Conservation (phyloP, 2,113 vertebrate genomes). For the Sturnira hondurensis region DNA sequence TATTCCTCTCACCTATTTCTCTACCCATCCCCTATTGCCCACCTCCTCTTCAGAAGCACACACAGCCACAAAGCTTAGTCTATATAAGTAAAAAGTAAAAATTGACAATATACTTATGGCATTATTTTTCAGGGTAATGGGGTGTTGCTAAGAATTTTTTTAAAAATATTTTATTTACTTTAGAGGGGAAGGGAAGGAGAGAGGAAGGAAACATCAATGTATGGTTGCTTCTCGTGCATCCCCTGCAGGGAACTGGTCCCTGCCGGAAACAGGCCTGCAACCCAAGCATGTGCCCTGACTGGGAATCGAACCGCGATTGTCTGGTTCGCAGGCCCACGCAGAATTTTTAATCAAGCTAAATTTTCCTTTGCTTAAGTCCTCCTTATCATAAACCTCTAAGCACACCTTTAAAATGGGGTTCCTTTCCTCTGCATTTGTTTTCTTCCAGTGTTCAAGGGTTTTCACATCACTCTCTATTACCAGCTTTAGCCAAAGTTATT, state of each 20-base stretch:
- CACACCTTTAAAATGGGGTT: conserved; percentile 41
- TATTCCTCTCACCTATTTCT: not conserved
- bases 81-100: not conserved
- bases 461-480: not conserved
- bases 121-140: not conserved
- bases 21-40: not conserved
- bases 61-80: not conserved
- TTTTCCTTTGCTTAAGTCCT: conserved; percentile 47
- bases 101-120: not conserved
- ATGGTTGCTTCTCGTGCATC: no score
- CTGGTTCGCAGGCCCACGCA: no score
- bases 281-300: no score
- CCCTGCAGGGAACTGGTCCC: no score
- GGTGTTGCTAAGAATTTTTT: conserved; percentile 4
- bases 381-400: not conserved
- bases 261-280: no score
- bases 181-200: no score
- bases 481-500: not conserved
- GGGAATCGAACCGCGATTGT: no score
- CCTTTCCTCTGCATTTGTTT: conserved; percentile 32
- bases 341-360: conserved; percentile 1
- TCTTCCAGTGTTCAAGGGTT: not conserved
- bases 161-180: no score
- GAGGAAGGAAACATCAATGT: no score
- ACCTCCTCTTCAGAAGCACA: not conserved